Evolutionary conservation across 2,113 vertebrate species (phyloP).

Genomic region (Ondatra zibethicus): DNA sequence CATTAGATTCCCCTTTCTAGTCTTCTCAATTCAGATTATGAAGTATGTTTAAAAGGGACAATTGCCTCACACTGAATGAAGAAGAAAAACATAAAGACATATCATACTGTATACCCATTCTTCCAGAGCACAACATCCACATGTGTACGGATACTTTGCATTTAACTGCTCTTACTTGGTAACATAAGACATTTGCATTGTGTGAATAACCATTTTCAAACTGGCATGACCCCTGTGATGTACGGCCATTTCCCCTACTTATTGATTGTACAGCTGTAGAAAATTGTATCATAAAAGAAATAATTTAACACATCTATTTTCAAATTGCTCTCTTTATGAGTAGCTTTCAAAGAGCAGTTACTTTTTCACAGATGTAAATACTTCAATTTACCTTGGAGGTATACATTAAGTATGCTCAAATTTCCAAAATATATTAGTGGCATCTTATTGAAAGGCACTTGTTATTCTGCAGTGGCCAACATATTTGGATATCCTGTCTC

Average conservation of each 20-base stretch:
- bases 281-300: slow-evolving; percentile 27
- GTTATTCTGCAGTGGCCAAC: background rate
- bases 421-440: background rate
- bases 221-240: background rate
- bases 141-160: background rate
- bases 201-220: background rate
- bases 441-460: background rate
- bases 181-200: background rate
- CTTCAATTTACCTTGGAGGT: background rate
- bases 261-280: background rate
- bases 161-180: background rate
- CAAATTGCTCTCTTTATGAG: background rate
- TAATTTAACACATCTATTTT: background rate
- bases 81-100: background rate
- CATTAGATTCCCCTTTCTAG: background rate
- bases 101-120: background rate
- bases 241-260: background rate
- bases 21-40: background rate
- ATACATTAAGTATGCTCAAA: background rate
- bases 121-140: background rate
- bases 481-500: background rate
- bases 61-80: background rate
- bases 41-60: background rate
- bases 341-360: background rate
- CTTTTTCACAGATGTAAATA: background rate